Conservation (phyloP, 2,113 vertebrate genomes). For the Psophia crepitans region DNA sequence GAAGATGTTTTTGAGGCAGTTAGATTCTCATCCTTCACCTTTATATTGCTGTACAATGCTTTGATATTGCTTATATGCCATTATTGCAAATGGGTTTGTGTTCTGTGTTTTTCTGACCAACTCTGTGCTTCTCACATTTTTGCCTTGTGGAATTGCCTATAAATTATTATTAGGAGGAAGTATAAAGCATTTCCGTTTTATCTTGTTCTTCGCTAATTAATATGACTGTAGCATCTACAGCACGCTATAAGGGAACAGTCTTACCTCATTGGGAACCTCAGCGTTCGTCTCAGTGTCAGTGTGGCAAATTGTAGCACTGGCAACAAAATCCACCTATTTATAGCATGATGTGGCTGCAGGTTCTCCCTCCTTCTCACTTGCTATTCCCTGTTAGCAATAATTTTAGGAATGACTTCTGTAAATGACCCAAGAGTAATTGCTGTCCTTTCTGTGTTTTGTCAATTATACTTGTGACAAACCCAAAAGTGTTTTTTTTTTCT, state of each 20-base stretch:
- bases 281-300: background rate
- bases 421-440: background rate
- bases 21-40: background rate
- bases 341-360: fast-evolving
- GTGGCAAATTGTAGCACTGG: background rate
- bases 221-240: background rate
- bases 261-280: background rate
- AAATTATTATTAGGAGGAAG: background rate
- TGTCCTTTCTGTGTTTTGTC: background rate
- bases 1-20: background rate
- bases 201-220: background rate
- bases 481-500: background rate
- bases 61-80: background rate
- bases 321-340: background rate
- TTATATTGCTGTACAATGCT: background rate
- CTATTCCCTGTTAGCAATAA: background rate
- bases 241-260: background rate
- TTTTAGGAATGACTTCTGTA: background rate
- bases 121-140: background rate
- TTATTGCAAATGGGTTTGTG: background rate
- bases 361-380: background rate
- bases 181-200: background rate
- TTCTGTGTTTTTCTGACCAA: background rate
- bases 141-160: background rate
- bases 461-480: background rate